These are phyloP conservation scores for Butorides virescens DNA, from an alignment of 2,113 vertebrate species.

Conservation along the genomic window DNA sequence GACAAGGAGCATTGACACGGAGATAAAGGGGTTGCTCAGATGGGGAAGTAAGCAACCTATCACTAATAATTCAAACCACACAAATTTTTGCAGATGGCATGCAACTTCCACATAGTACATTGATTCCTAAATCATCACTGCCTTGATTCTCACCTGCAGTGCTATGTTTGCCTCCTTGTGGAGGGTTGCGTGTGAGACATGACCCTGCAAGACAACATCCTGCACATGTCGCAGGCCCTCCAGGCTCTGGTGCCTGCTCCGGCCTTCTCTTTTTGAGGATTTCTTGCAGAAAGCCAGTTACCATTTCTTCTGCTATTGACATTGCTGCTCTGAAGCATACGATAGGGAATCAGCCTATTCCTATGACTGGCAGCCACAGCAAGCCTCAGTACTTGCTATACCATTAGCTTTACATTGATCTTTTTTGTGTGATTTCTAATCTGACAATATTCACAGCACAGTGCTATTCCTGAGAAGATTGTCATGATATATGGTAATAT, in stretches of 20 bases:
- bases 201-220: background rate
- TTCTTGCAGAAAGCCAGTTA: background rate
- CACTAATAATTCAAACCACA: background rate
- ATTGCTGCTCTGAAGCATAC: background rate
- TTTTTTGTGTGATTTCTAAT: background rate
- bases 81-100: background rate
- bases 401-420: background rate
- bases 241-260: background rate
- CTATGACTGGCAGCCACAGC: background rate
- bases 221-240: background rate
- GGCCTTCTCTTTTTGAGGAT: background rate
- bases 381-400: background rate
- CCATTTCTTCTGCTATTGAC: background rate
- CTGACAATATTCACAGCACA: background rate
- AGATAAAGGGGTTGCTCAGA: background rate
- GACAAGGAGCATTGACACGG: rapidly evolving
- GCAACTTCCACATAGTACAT: background rate
- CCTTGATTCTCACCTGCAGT: background rate
- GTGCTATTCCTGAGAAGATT: background rate
- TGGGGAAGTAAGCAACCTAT: background rate
- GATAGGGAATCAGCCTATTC: background rate
- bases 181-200: background rate
- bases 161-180: rapidly evolving
- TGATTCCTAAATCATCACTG: background rate
- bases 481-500: background rate